Conservation (phyloP, 1,140 invertebrate species). For the Saxidomus purpurata region DNA sequence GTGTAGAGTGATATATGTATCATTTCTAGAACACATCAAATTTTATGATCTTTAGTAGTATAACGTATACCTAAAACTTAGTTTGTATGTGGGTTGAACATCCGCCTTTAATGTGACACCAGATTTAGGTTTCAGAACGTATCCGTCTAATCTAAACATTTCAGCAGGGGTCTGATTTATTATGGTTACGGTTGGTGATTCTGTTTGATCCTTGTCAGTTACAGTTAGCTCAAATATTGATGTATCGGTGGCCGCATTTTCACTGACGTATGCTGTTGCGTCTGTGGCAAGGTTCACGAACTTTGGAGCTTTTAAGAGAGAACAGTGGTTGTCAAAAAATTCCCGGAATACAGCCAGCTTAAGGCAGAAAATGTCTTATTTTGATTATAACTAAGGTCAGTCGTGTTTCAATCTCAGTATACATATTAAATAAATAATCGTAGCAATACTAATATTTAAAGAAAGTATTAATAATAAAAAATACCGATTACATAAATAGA, state of each 20-base stretch:
- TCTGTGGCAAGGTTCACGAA: not conserved
- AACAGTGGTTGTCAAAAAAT: too few relatives aligned
- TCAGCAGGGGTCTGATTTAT: not conserved
- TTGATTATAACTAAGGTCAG: too few relatives aligned
- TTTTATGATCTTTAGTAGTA: too few relatives aligned
- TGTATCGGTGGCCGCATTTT: not conserved
- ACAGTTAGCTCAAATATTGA: constrained; percentile 6
- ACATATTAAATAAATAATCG: too few relatives aligned
- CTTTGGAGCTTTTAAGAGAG: not conserved
- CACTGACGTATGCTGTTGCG: not conserved
- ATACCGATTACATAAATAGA: too few relatives aligned
- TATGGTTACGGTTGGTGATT: not conserved
- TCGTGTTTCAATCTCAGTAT: too few relatives aligned
- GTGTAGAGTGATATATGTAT: too few relatives aligned
- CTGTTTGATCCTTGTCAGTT: not conserved
- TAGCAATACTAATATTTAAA: too few relatives aligned
- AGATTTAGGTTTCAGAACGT: not conserved
- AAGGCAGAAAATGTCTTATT: too few relatives aligned
- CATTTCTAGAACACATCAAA: too few relatives aligned
- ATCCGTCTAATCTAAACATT: constrained; percentile 7
- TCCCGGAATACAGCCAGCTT: too few relatives aligned
- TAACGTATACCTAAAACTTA: not conserved
- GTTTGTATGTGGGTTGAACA: not conserved
- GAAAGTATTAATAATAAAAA: too few relatives aligned
- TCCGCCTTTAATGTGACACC: not conserved